Evolutionary conservation across 2,113 vertebrate genomes (phyloP).

Genomic region (Aptenodytes forsteri): DNA sequence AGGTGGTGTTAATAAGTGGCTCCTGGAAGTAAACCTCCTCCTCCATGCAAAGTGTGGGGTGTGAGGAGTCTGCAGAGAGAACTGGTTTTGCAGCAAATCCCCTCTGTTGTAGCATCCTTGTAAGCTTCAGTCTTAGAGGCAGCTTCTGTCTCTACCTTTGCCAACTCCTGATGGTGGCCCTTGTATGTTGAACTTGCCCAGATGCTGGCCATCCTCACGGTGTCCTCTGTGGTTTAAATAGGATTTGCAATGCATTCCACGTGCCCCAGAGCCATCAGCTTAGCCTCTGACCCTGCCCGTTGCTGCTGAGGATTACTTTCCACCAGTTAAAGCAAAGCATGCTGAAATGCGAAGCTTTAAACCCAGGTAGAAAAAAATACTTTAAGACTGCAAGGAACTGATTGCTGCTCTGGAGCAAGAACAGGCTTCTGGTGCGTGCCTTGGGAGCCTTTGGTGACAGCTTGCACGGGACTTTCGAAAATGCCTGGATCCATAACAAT

Average conservation of each 20-base stretch:
- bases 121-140: background rate
- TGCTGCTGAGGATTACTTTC: background rate
- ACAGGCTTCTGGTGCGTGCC: too few species aligned
- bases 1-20: accelerated
- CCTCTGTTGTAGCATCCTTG: background rate
- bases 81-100: background rate
- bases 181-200: accelerated
- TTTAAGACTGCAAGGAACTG: background rate
- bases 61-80: background rate
- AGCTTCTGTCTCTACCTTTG: background rate
- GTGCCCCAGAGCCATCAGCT: background rate
- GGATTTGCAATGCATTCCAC: background rate
- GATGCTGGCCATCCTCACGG: background rate
- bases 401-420: background rate
- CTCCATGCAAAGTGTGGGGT: background rate
- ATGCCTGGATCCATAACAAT: too few species aligned
- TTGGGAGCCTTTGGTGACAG: background rate
- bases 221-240: background rate
- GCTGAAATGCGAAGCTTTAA: background rate
- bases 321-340: background rate
- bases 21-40: background rate
- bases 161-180: background rate
- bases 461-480: background rate
- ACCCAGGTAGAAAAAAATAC: background rate
- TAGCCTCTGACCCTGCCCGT: background rate